Evolutionary conservation across 2,888 invertebrate species (phyloP), one percentile per base, ranked within the genome.

Genomic region (Drosophila kuntzei): DNA sequence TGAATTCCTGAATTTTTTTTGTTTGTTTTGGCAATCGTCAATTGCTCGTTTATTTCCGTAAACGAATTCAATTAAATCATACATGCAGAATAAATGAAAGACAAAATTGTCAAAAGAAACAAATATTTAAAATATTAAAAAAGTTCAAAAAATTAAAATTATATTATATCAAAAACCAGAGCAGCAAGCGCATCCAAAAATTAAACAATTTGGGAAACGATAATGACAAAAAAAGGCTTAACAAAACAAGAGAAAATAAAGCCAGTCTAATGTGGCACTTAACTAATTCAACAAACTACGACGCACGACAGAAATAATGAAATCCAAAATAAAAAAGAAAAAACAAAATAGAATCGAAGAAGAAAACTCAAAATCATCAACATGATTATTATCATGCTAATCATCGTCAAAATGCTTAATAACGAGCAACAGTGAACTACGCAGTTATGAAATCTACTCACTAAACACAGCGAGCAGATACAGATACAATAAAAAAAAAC

Each of bases 211-310:
- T 36, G 36, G 27, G 60, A 62, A 62, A 60, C 49, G 50, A 59
- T 25, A 80, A 67, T 61, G 67, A 44, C 41, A 43, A 46, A 54
- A 66, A 54, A 55, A 44, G 41, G 20, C 18, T 20, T 22, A 43
- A 14, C 14, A 46, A 65, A 57, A 46, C 49, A 43, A 39, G n/a
- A 22, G 37, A 39, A 76, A 71, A 69, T 51, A 37, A 67, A 59
- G 39, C 70, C 44, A 44, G 63, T 76, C 87, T 83, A 71, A 76
- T 73, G 69, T 70, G 67, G 58, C 85, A 85, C 89, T 89, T 85
- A 89, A 76, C 85, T 89, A 87, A 89, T 81, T 75, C 85, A 89
- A 89, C 87, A 85, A 86, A 78, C 79, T 84, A 73, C 77, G 89
- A 67, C 84, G 87, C 55, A 66, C 64, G 60, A 64, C 59, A 49